phyloP scores from a whole-genome alignment of 2,113 vertebrate species.

The Grallaria varia region DNA sequence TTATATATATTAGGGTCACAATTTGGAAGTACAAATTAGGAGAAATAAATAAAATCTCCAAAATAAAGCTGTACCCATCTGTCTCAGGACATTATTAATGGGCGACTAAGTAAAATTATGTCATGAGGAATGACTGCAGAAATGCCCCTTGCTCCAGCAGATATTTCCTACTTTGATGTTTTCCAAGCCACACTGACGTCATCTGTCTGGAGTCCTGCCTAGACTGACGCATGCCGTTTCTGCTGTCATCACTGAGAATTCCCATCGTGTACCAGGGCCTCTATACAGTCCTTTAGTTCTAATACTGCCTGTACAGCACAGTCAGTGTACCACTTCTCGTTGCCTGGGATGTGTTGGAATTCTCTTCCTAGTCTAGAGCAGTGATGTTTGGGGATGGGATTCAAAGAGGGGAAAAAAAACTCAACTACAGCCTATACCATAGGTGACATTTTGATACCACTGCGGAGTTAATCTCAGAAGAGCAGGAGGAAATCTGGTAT shows the following conservation, averaged over 20 bases:
- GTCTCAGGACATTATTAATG: slow-evolving; percentile 4
- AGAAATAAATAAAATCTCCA: background rate
- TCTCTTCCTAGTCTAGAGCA: background rate
- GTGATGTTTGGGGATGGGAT: background rate
- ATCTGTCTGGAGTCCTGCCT: slow-evolving; percentile 55
- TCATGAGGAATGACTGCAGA: slow-evolving; percentile 6
- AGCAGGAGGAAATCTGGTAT: background rate
- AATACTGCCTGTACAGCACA: background rate
- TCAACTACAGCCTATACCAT: background rate
- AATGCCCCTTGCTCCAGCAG: slow-evolving; percentile 21
- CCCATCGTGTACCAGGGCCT: background rate
- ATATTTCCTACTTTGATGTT: slow-evolving; percentile 16
- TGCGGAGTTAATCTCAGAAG: background rate
- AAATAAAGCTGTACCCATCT: background rate
- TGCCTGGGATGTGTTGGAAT: background rate
- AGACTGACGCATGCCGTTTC: background rate
- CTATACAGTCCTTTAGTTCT: background rate
- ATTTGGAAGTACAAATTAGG: background rate
- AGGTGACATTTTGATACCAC: background rate
- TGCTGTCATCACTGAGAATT: slow-evolving; percentile 10
- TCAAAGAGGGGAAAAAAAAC: background rate
- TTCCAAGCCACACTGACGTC: slow-evolving; percentile 55
- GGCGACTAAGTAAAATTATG: background rate
- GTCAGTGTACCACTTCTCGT: background rate
- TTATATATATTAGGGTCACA: background rate